These are phyloP conservation scores for Macrotrachela quadricornifera DNA, from an alignment of 1,140 invertebrate genomes.

Conservation along the genomic window DNA sequence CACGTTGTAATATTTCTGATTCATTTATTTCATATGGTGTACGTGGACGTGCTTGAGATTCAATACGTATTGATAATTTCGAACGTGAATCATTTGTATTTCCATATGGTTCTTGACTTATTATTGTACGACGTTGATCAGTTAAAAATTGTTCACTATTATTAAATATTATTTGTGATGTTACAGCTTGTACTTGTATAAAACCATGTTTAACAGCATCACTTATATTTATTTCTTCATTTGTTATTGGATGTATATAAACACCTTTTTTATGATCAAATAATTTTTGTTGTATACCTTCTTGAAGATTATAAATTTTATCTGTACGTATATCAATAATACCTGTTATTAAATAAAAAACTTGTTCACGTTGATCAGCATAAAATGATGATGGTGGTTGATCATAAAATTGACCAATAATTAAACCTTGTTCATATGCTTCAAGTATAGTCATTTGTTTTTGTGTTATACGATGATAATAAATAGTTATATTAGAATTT, in stretches of 20 bases:
- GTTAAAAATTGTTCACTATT: too few relatives aligned
- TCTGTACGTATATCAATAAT: conserved; percentile 12
- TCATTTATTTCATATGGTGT: too few relatives aligned
- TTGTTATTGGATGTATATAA: conserved; percentile 24
- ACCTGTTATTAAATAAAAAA: conserved; percentile 5
- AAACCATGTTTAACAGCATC: conserved; percentile 13
- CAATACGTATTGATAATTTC: too few relatives aligned
- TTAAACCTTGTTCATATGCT: conserved; percentile 57
- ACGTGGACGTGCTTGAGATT: too few relatives aligned
- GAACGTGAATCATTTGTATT: too few relatives aligned
- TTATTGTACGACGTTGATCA: too few relatives aligned
- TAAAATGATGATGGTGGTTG: not conserved
- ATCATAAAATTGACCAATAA: conserved; percentile 22
- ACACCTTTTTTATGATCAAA: conserved; percentile 17
- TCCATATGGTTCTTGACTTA: too few relatives aligned
- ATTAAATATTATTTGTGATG: too few relatives aligned
- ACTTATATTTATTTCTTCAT: conserved; percentile 18
- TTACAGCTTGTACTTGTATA: not conserved
- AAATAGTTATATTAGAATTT: conserved; percentile 42
- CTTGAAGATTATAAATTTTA: conserved; percentile 15
- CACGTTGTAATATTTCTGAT: too few relatives aligned
- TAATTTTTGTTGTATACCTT: conserved; percentile 16
- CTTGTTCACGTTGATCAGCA: not conserved
- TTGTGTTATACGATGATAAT: conserved; percentile 11
- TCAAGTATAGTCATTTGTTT: conserved; percentile 34